Evolutionary conservation across 2,888 invertebrate genomes (phyloP), one percentile per base, ranked within the genome.

Genomic region (Diaprepes abbreviatus): DNA sequence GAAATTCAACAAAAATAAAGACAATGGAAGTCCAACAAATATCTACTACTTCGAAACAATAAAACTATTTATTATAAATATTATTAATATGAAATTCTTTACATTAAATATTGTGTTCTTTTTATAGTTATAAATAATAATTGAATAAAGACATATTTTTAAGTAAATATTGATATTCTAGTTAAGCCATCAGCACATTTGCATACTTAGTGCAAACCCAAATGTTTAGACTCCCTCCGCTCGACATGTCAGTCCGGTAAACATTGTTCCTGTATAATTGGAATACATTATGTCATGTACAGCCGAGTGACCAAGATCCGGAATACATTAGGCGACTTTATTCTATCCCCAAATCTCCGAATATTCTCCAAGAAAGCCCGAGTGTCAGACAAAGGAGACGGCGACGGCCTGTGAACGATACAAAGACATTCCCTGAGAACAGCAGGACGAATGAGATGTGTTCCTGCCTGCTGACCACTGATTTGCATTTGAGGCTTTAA

Each of bases 281-380:
- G 78, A 78, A 77, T 78, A 78, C 77, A 78, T 78, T 77, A 77
- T 77, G 77, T 77, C 78, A 77, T 77, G 76, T 76, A 77, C 78
- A 78, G 77, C 74, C 74, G 74, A 78, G 76, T 78, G 78, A 76
- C 78, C 78, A 77, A 78, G 78, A 77, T 77, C 76, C 78, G 73
- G 77, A 77, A 78, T 77, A 78, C 78, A 77, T 78, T 77, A 77
- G 72, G 69, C 74, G 78, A 78, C 76, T 78, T 77, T 77, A 73
- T 77, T 73, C 76, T 73, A 74, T 74, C 76, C 76, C 75, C 70
- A 67, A 67, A 67, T 67, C 66, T 50, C 60, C 60, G 60, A 48
- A 60, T 60, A 55, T 60, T 38, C 57, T 36, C 71, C 65, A 59
- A 71, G 71, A 65, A 66, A 62, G 48, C 58, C 62, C 54, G 62